Conservation (phyloP, 2,888 invertebrate species). For the Drosophila rubida region DNA sequence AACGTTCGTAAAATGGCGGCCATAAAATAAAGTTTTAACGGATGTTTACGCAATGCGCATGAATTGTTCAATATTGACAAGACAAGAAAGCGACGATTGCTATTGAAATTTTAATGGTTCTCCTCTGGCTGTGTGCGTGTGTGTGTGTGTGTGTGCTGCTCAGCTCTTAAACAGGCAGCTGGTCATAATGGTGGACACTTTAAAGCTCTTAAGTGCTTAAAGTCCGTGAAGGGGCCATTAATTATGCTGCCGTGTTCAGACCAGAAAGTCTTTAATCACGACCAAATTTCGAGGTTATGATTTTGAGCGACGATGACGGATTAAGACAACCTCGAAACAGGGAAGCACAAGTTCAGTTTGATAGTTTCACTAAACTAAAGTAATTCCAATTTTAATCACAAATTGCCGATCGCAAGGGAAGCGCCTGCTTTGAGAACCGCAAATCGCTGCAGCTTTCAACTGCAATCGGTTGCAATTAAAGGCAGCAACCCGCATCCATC, state of each 20-base stretch:
- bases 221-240: slow-evolving; percentile 6
- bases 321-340: too few species aligned
- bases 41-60: slow-evolving; percentile 79
- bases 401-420: background rate
- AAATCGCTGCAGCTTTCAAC: slow-evolving; percentile 36
- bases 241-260: background rate
- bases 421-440: slow-evolving; percentile 37
- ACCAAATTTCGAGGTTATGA: background rate
- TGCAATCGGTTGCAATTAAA: slow-evolving; percentile 51
- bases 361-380: too few species aligned
- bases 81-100: slow-evolving; percentile 68
- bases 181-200: slow-evolving; percentile 4
- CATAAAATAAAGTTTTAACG: slow-evolving; percentile 79
- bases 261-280: background rate
- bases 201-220: slow-evolving; percentile 25
- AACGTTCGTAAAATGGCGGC: slow-evolving; percentile 77
- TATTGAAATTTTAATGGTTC: slow-evolving; percentile 66
- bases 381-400: too few species aligned
- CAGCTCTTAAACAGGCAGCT: slow-evolving; percentile 11
- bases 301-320: too few species aligned
- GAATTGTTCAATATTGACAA: slow-evolving; percentile 79
- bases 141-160: background rate
- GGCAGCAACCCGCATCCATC: slow-evolving; percentile 44
- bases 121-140: slow-evolving; percentile 14
- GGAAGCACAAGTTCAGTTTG: too few species aligned